phyloP scores from a whole-genome alignment of 2,797 vertebrate genomes.

The Mormyrus proboscirostris region DNA sequence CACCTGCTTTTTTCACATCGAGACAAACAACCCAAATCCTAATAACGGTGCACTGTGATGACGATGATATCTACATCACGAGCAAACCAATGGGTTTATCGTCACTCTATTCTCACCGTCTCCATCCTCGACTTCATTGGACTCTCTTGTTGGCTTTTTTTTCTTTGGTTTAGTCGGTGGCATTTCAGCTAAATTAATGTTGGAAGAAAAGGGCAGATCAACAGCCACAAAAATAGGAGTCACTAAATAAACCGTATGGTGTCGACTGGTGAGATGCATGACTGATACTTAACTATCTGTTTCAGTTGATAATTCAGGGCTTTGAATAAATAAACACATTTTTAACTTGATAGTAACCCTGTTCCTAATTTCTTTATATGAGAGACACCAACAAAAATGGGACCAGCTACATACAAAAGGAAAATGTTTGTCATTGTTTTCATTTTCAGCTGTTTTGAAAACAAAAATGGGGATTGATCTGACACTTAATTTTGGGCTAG shows the following conservation, averaged over 20 bases:
- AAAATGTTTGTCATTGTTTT: neutral
- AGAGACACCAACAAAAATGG: neutral
- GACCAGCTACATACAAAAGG: neutral
- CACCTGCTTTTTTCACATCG: neutral
- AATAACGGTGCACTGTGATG: neutral
- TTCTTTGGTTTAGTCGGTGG: slow-evolving; percentile 73
- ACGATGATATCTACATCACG: neutral
- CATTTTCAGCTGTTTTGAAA: neutral
- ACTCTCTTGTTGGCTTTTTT: slow-evolving; percentile 69
- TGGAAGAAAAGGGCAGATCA: slow-evolving; percentile 3
- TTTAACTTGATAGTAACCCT: neutral
- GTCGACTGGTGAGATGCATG: neutral
- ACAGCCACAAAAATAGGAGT: neutral
- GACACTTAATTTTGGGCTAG: neutral
- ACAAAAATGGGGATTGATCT: neutral
- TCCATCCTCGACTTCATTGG: slow-evolving; percentile 57
- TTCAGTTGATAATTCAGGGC: neutral
- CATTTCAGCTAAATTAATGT: slow-evolving; percentile 60
- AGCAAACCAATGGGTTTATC: neutral
- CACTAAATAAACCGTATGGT: neutral
- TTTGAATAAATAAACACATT: neutral
- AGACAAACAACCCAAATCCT: neutral
- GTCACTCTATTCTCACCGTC: slow-evolving; percentile 43
- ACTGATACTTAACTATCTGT: neutral
- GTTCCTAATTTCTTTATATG: neutral